Evolutionary conservation across 2,797 vertebrate species (phyloP), one percentile per base, ranked within the genome.

Genomic region (Sebastes cheni): DNA sequence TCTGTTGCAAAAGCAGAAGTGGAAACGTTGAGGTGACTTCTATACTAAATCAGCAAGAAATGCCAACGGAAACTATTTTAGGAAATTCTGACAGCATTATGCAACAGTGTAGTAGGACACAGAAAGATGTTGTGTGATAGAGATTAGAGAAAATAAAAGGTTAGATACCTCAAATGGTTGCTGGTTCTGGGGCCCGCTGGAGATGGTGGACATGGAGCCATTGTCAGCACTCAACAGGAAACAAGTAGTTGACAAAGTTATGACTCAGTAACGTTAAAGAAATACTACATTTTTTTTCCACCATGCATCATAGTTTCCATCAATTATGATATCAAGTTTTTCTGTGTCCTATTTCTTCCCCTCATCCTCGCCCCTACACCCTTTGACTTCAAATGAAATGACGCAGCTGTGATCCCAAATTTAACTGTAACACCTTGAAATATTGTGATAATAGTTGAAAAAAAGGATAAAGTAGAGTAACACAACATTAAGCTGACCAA

Each of bases 101-200:
- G 52, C 34, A 87, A 84, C 30, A 76, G 22, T 55, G 64, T 79
- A 30, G 66, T 20, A 56, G 6, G 62, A 32, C 10, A 80, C 4
- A 84, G 36, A 73, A 7, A 73, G 8, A 66, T 11, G 42, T 62
- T 62, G 64, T 46, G 58, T 62, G 78, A 77, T 11, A 29, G 61
- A 55, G 46, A 71, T n/a, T 5, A 62, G 16, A 61, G n/a, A 55
- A 82, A 75, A 85, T 11, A 84, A 83, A 12, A 8, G 61, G 59
- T 81, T 82, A 86, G 54, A 93, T 89, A 95, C 94, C 95, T 95
- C 93, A 85, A 94, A 93, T 67, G 91, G 86, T 77, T 92, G 94
- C 77, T 93, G 94, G 91, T 93, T 94, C 90, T 90, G 94, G 75
- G 90, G 81, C 66, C 90, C 92, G 0, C 93, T 94, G 90, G 93